Conservation (phyloP, 2,797 vertebrate genomes). For the Rhinella marina region DNA sequence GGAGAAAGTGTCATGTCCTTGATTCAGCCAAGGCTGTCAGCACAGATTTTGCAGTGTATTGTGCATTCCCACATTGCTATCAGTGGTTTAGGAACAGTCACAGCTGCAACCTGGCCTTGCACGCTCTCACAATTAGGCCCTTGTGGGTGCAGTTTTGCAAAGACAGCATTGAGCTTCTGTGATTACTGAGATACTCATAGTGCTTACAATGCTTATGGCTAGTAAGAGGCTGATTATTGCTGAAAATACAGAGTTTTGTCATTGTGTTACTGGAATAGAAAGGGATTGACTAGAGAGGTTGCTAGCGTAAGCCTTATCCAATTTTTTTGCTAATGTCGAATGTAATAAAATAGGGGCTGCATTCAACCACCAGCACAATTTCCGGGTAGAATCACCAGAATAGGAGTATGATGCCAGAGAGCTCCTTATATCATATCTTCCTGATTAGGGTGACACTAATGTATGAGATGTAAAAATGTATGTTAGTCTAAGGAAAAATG, state of each 20-base stretch:
- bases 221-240: neutral
- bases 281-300: neutral
- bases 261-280: neutral
- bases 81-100: constrained; percentile 10
- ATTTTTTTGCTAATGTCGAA: neutral
- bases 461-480: too few species aligned
- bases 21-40: constrained; percentile 19
- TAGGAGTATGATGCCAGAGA: neutral
- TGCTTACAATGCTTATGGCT: constrained; percentile 11
- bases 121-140: constrained; percentile 5
- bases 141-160: constrained; percentile 20
- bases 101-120: constrained; percentile 23
- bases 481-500: too few species aligned
- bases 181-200: neutral
- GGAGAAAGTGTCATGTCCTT: constrained; percentile 32
- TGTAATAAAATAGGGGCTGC: neutral
- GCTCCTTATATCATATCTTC: neutral
- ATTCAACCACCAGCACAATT: neutral
- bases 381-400: neutral
- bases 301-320: neutral
- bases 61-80: neutral
- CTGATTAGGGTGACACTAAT: neutral
- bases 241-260: neutral
- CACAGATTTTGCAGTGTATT: neutral
- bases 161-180: neutral